These are phyloP conservation scores for Zophobas atratus DNA, from an alignment of 1,140 invertebrate genomes.

Conservation along the genomic window DNA sequence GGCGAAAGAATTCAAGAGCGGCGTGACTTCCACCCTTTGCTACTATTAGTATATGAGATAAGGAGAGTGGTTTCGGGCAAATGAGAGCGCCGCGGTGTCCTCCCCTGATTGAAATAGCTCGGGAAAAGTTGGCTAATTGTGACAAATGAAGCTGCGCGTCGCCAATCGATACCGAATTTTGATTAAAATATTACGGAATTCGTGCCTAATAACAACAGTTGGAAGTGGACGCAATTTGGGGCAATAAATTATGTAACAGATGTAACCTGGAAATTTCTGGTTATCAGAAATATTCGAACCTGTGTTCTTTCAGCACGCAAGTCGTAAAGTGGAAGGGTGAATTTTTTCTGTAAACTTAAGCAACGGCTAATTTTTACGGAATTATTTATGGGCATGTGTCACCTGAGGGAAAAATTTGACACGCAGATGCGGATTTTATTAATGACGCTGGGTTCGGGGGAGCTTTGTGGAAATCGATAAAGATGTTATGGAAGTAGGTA, in stretches of 20 bases:
- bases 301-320: constrained; percentile 9
- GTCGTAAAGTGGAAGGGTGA: constrained; percentile 28
- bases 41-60: not conserved
- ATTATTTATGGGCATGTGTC: constrained; percentile 15
- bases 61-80: not conserved
- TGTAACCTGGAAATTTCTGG: constrained; percentile 24
- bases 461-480: too few relatives aligned
- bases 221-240: constrained; percentile 21
- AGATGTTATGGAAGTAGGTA: too few relatives aligned
- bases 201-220: not conserved
- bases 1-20: not conserved
- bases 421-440: constrained; percentile 44
- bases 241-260: constrained; percentile 21
- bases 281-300: constrained; percentile 37
- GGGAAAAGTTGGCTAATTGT: not conserved
- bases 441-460: not conserved
- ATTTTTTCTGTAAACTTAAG: constrained; percentile 24
- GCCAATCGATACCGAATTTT: not conserved
- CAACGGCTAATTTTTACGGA: constrained; percentile 2
- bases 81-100: not conserved
- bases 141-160: constrained; percentile 4
- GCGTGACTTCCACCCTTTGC: constrained; percentile 17
- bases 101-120: constrained; percentile 8
- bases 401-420: constrained; percentile 7
- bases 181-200: not conserved